Evolutionary conservation across 2,797 vertebrate genomes (phyloP), one percentile per base, ranked within the genome.

Genomic region (Passerculus sandwichensis): DNA sequence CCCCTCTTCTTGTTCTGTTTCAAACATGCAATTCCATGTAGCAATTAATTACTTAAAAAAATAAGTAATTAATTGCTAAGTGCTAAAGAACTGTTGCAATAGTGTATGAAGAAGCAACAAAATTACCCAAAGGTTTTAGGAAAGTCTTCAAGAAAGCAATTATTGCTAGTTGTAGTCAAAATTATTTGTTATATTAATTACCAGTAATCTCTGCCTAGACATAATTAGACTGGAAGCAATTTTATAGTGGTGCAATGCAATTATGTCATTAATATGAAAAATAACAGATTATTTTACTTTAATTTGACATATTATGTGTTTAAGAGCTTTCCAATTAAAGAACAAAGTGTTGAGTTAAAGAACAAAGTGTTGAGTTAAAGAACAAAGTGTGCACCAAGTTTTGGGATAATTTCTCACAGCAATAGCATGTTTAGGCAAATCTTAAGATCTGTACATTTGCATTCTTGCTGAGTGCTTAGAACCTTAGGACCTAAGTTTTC

Each of bases 121-220:
- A 95, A 96, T 94, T 94, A 94, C 90, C 93, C 78, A 89, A 96
- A 82, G 56, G 72, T 92, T 96, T 97, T 95, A 91, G 85, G 79
- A 97, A 96, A 83, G 84, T 92, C 70, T 91, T 96, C 91, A 94
- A 91, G 80, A 95, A 96, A 92, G 82, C 89, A 93, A 96, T 96
- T 95, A 91, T 74, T 96, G 89, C 74, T 81, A 84, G 86, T 84
- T 94, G 83, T 89, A 96, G 89, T 91, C 77, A 97, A 97, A 97
- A 92, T 93, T 94, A 84, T 97, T 97, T 97, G 85, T 97, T 96
- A 95, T 96, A 92, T 96, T 95, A 96, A 97, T 96, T 88, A 94
- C 85, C 73, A 66, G 85, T 86, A 77, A 96, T 91, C 38, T 89
- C 93, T 94, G 84, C 85, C 88, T 96, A 95, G 91, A 88, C 73